These are phyloP conservation scores for Anagyrus pseudococci DNA, from an alignment of 2,888 invertebrate species.

Conservation along the genomic window DNA sequence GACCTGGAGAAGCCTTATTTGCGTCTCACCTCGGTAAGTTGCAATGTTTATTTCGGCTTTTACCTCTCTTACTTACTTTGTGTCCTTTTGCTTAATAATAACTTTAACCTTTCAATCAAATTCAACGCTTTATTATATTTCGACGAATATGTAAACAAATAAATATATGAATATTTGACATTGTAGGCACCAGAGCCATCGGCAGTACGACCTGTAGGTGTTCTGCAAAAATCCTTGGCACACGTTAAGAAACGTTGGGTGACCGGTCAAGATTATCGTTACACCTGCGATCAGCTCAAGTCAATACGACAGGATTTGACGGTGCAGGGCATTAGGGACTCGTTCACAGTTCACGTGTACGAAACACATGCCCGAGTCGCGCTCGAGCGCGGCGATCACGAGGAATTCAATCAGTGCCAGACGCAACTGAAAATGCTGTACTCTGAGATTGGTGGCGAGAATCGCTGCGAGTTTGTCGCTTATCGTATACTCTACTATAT, in stretches of 20 bases:
- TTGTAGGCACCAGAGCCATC: constrained; percentile 88
- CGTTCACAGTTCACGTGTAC: constrained; percentile 96
- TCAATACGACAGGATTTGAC: constrained; percentile 98
- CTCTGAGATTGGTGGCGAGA: constrained; percentile 75
- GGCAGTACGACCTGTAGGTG: constrained; percentile 88
- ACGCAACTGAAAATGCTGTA: constrained; percentile 97
- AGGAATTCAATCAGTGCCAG: constrained; percentile 99
- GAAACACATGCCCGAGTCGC: constrained; percentile 98
- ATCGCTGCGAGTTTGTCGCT: constrained; percentile 92
- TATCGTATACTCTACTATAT: constrained; percentile 97
- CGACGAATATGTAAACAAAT: neutral
- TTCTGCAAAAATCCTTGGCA: constrained; percentile 83
- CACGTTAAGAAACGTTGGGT: constrained; percentile 94
- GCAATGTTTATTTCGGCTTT: constrained; percentile 6
- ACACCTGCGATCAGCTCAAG: constrained; percentile 98
- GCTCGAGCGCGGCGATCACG: constrained; percentile 96
- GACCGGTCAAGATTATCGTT: constrained; percentile 90
- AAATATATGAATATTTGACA: constrained; percentile 5
- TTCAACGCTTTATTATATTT: neutral
- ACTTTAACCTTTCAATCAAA: no score
- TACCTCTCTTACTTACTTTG: no score
- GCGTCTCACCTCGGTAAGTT: constrained; percentile 77
- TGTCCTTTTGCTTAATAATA: no score
- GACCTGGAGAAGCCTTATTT: constrained; percentile 97
- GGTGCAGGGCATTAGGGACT: constrained; percentile 94